Evolutionary conservation across 2,113 vertebrate species (phyloP).

Genomic region (Grammomys dolichurus): DNA sequence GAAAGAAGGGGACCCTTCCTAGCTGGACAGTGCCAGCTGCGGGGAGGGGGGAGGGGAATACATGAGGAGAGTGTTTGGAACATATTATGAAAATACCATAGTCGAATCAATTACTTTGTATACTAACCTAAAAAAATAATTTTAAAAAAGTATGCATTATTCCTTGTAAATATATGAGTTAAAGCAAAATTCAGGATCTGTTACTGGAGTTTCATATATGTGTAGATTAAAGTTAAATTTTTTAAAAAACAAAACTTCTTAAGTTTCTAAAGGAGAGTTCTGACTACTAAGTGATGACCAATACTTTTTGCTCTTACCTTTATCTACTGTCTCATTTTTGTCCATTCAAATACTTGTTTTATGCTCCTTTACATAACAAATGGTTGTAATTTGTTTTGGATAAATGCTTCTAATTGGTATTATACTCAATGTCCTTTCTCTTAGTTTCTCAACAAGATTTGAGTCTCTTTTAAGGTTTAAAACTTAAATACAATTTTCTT

Average conservation of each 20-base stretch:
- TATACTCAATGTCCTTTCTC: conserved; percentile 25
- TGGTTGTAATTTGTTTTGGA: background rate
- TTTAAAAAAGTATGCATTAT: background rate
- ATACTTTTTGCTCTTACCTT: background rate
- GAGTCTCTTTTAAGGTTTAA: background rate
- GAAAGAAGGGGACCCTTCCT: background rate
- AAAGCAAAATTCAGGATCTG: background rate
- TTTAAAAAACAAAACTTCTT: background rate
- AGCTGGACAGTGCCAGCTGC: background rate
- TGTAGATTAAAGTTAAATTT: background rate
- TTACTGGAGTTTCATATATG: background rate
- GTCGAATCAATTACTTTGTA: background rate
- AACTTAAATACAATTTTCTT: background rate
- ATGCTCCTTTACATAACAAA: background rate
- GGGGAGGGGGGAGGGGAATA: too few relatives aligned
- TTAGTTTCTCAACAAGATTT: background rate
- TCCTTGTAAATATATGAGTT: background rate
- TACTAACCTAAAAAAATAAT: background rate
- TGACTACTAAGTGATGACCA: background rate
- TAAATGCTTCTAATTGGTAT: conserved; percentile 1
- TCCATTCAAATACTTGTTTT: background rate
- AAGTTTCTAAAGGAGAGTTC: background rate
- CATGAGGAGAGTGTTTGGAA: background rate
- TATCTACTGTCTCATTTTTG: background rate
- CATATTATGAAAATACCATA: background rate